These are phyloP conservation scores for Mythimna ferrago DNA, from an alignment of 2,888 invertebrate genomes.

Conservation along the genomic window DNA sequence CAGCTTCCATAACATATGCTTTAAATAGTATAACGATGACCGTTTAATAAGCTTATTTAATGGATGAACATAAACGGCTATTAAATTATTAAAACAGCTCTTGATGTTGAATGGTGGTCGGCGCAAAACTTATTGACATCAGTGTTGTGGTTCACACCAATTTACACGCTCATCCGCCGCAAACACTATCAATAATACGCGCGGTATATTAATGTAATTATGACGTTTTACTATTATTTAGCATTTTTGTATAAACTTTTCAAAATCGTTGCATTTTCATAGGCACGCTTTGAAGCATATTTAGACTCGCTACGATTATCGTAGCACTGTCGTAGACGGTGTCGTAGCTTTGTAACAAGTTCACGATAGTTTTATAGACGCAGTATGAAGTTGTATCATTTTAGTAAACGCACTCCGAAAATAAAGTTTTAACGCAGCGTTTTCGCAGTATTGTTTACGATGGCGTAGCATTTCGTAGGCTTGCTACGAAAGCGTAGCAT, in stretches of 20 bases:
- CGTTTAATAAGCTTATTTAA: conserved; percentile 10
- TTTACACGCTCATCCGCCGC: conserved; percentile 33
- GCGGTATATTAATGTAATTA: conserved; percentile 3
- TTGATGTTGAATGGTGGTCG: conserved; percentile 32
- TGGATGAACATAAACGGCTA: background rate
- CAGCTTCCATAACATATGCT: background rate
- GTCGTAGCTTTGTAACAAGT: background rate
- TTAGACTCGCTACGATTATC: background rate
- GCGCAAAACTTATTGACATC: conserved; percentile 28
- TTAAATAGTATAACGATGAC: background rate
- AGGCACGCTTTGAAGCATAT: conserved; percentile 3
- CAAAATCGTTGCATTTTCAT: background rate
- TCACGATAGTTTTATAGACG: background rate
- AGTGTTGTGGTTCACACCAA: conserved; percentile 39
- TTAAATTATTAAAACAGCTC: conserved; percentile 32
- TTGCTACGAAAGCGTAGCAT: no score
- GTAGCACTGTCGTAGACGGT: background rate
- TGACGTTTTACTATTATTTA: background rate
- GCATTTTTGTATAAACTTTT: background rate
- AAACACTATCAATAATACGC: conserved; percentile 21
- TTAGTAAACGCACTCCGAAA: background rate
- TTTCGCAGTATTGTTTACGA: no score
- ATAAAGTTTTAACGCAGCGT: no score
- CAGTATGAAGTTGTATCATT: background rate
- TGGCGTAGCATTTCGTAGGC: no score